Evolutionary conservation across 2,888 invertebrate genomes (phyloP).

Genomic region (Drosophila neotestacea): DNA sequence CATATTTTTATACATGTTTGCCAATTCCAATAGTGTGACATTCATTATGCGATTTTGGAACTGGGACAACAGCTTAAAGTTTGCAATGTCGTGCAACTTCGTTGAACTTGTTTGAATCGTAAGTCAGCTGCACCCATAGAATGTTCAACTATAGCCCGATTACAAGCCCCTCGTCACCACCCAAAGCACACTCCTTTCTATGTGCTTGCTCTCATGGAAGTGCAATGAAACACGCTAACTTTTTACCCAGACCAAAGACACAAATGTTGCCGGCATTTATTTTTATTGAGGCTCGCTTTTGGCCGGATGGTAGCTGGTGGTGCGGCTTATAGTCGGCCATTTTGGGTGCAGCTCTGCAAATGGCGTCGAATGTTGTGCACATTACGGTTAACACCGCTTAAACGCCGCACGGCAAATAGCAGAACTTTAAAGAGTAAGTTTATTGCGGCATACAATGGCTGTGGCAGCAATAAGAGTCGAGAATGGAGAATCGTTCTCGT

Average conservation of each 20-base stretch:
- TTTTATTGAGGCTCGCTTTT: slow-evolving; percentile 49
- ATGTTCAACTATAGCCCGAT: slow-evolving; percentile 9
- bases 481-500: slow-evolving; percentile 23
- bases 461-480: slow-evolving; percentile 5
- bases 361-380: slow-evolving; percentile 74
- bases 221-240: slow-evolving; percentile 72
- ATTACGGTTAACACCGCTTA: slow-evolving; percentile 71
- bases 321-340: slow-evolving; percentile 20
- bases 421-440: slow-evolving; percentile 60
- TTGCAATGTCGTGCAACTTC: slow-evolving; percentile 13
- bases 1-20: slow-evolving; percentile 6
- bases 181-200: slow-evolving; percentile 21
- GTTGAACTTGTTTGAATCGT: slow-evolving; percentile 19
- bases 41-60: slow-evolving; percentile 18
- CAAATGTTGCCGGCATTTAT: slow-evolving; percentile 62
- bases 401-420: slow-evolving; percentile 36
- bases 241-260: slow-evolving; percentile 53
- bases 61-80: slow-evolving; percentile 25
- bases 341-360: slow-evolving; percentile 52
- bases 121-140: slow-evolving; percentile 38
- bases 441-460: slow-evolving; percentile 45
- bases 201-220: slow-evolving; percentile 39
- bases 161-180: background rate
- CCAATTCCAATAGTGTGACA: slow-evolving; percentile 2
- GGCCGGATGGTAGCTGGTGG: slow-evolving; percentile 6